Conservation (phyloP, 2,888 invertebrate species). For the Cephus sareptanus region DNA sequence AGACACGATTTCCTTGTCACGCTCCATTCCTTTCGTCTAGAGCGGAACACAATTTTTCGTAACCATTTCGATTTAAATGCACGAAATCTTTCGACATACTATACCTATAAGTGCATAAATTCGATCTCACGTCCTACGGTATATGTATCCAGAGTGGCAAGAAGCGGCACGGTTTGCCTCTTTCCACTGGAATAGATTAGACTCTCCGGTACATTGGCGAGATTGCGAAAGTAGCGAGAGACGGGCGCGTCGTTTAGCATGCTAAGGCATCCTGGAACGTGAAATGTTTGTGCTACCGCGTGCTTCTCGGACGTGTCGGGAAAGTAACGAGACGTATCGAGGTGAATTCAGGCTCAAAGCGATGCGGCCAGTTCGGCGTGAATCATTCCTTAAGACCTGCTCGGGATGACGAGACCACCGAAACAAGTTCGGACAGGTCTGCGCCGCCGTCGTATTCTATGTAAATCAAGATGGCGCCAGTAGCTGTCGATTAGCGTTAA, state of each 20-base stretch:
- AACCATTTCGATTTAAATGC: not conserved
- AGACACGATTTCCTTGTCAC: not conserved
- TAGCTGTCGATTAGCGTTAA: not conserved
- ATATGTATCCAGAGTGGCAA: not conserved
- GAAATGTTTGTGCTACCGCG: not conserved
- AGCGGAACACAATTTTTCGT: not conserved
- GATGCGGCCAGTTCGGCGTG: not conserved
- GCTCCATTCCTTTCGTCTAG: not conserved
- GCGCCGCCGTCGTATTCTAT: not conserved
- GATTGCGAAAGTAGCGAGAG: not conserved
- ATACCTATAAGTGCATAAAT: not conserved
- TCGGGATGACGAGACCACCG: not conserved
- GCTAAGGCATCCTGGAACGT: not conserved
- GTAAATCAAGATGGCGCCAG: not conserved
- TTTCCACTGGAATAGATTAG: not conserved
- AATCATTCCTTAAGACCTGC: not conserved
- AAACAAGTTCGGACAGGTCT: not conserved
- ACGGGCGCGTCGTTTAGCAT: not conserved
- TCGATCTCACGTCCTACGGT: not conserved
- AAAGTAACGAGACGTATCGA: not conserved
- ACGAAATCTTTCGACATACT: not conserved
- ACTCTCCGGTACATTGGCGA: not conserved
- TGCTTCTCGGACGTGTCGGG: not conserved
- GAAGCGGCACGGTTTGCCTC: not conserved
- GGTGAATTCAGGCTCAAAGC: not conserved